Evolutionary conservation across 2,888 invertebrate genomes (phyloP).

Genomic region (Morpho achilles): DNA sequence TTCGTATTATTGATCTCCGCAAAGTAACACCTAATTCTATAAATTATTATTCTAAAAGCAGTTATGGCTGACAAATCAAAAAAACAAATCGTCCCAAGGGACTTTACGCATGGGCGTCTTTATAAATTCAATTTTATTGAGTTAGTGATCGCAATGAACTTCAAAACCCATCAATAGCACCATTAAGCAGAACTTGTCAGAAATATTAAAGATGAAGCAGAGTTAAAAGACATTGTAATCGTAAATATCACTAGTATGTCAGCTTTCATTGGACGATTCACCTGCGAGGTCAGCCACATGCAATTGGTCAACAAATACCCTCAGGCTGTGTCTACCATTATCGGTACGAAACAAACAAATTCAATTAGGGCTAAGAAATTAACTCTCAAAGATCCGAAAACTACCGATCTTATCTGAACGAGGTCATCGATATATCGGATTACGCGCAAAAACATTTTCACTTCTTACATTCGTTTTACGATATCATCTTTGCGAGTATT

Average conservation of each 20-base stretch:
- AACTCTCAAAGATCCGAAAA: conserved; percentile 64
- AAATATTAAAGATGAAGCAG: too few relatives aligned
- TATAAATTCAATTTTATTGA: too few relatives aligned
- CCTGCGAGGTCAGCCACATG: conserved; percentile 33
- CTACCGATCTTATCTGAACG: conserved; percentile 49
- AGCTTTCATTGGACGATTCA: conserved; percentile 23
- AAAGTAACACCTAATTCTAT: too few relatives aligned
- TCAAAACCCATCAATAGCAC: background rate
- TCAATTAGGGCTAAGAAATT: conserved; percentile 78
- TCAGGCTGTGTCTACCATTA: conserved; percentile 50
- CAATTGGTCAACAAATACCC: conserved; percentile 51
- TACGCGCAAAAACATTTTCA: conserved; percentile 44
- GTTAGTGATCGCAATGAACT: too few relatives aligned
- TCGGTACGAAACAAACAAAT: conserved; percentile 70
- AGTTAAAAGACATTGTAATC: background rate
- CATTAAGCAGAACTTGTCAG: background rate
- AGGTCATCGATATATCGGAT: conserved; percentile 54
- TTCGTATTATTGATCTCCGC: too few relatives aligned
- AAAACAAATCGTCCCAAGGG: too few relatives aligned
- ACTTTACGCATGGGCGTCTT: too few relatives aligned
- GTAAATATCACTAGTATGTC: conserved; percentile 2
- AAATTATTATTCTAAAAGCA: too few relatives aligned
- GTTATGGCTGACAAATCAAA: too few relatives aligned
- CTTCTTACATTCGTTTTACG: conserved; percentile 36
- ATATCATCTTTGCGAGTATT: conserved; percentile 22